A percentile compares a stretch with the other conserved stretches of the same genome.
These are phyloP conservation scores for Tor tambroides DNA, from an alignment of 2,113 vertebrate genomes.

Conservation along the genomic window DNA sequence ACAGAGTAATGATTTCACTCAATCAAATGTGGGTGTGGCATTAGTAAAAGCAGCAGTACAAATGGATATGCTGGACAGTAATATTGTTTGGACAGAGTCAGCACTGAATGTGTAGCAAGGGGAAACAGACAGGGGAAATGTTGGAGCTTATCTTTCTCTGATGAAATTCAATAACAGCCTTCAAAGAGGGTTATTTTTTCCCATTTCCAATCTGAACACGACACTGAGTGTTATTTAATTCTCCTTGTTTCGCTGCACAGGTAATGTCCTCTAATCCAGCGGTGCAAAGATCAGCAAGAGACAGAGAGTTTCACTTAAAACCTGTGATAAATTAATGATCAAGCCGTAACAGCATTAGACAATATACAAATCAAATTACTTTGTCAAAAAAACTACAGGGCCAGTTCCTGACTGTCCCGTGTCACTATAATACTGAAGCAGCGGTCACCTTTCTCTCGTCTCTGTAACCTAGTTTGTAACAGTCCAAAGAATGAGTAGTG, in stretches of 20 bases:
- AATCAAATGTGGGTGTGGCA: neutral
- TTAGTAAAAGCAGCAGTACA: neutral
- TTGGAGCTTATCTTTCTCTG: slow-evolving; percentile 53
- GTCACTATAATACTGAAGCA: neutral
- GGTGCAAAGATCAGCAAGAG: slow-evolving; percentile 27
- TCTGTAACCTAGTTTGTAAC: slow-evolving; percentile 2
- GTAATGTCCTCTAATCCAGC: slow-evolving; percentile 72
- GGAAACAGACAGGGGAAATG: slow-evolving; percentile 35
- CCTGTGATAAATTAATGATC: slow-evolving; percentile 24
- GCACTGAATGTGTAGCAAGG: slow-evolving; percentile 27
- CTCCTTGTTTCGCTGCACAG: slow-evolving; percentile 67
- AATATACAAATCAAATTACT: slow-evolving; percentile 8
- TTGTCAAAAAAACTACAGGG: slow-evolving; percentile 8
- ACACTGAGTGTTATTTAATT: slow-evolving; percentile 68
- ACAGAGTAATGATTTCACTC: slow-evolving; percentile 2
- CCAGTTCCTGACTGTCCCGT: neutral
- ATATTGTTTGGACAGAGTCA: slow-evolving; percentile 41
- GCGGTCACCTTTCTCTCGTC: neutral
- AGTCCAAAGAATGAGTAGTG: neutral
- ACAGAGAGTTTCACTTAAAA: slow-evolving; percentile 42
- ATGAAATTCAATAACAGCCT: slow-evolving; percentile 70
- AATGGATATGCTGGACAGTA: neutral
- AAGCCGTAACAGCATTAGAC: neutral
- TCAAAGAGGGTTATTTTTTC: slow-evolving; percentile 65
- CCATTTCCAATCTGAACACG: slow-evolving; percentile 62